phyloP scores from a whole-genome alignment of 2,888 invertebrate species.

The Idaea dimidiata region DNA sequence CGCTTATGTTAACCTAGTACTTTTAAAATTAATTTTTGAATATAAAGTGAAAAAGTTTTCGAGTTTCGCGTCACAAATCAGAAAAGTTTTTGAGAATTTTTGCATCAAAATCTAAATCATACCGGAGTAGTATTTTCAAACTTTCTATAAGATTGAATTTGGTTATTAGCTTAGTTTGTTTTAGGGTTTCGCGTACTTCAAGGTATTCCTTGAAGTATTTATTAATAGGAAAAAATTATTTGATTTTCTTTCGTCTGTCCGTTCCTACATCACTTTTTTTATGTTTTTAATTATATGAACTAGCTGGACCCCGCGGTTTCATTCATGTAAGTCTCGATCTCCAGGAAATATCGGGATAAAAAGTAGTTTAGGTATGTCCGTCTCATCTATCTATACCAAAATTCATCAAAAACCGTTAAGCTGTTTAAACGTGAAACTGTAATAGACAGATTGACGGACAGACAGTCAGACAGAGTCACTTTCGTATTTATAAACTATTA shows the following conservation, averaged over 20 bases:
- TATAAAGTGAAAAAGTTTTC: conserved; percentile 1
- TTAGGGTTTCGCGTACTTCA: not conserved
- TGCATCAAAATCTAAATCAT: not conserved
- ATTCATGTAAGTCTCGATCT: no score
- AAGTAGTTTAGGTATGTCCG: no score
- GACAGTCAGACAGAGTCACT: no score
- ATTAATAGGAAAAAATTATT: not conserved
- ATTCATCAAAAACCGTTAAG: no score
- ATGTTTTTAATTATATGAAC: no score
- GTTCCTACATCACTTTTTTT: no score
- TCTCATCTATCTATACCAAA: no score
- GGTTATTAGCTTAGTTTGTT: not conserved
- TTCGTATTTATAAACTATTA: no score
- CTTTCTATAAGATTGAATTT: not conserved
- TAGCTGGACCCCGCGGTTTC: no score
- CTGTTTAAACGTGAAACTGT: no score
- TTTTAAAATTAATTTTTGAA: not conserved
- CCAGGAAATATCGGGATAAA: no score
- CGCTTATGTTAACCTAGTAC: not conserved
- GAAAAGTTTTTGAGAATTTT: conserved; percentile 1
- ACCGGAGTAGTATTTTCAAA: not conserved
- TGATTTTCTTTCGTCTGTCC: not conserved
- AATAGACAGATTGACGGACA: no score
- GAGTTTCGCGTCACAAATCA: not conserved
- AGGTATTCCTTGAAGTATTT: not conserved